Conservation (phyloP, 1,140 invertebrate genomes). For the Neuroterus valhalla region DNA sequence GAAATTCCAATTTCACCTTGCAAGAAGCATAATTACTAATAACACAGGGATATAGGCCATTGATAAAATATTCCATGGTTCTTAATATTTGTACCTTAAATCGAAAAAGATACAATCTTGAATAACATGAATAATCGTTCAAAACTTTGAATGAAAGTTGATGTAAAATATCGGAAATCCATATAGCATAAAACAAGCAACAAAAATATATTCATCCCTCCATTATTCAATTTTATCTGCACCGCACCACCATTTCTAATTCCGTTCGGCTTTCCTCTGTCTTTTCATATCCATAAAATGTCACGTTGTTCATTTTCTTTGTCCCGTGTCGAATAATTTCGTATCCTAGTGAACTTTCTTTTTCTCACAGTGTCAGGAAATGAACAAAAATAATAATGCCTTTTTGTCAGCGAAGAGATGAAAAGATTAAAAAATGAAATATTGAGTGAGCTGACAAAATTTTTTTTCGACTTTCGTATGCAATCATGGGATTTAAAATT, state of each 20-base stretch:
- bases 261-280: background rate
- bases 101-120: background rate
- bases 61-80: background rate
- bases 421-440: background rate
- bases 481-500: too few species aligned
- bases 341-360: background rate
- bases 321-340: background rate
- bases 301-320: background rate
- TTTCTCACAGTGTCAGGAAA: background rate
- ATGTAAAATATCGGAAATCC: too few species aligned
- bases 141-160: too few species aligned
- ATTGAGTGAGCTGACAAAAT: too few species aligned
- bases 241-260: background rate
- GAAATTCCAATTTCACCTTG: too few species aligned
- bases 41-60: background rate
- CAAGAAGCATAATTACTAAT: background rate
- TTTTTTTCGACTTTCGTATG: too few species aligned
- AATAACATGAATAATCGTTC: background rate
- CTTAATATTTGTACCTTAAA: background rate
- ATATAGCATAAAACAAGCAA: background rate
- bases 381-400: background rate
- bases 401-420: background rate
- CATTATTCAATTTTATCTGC: slow-evolving; percentile 32
- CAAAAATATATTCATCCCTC: background rate
- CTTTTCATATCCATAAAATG: background rate